A percentile compares a stretch with the other conserved stretches of the same genome.
phyloP scores from a whole-genome alignment of 2,797 vertebrate genomes.

The Bryconaethiops microstoma region DNA sequence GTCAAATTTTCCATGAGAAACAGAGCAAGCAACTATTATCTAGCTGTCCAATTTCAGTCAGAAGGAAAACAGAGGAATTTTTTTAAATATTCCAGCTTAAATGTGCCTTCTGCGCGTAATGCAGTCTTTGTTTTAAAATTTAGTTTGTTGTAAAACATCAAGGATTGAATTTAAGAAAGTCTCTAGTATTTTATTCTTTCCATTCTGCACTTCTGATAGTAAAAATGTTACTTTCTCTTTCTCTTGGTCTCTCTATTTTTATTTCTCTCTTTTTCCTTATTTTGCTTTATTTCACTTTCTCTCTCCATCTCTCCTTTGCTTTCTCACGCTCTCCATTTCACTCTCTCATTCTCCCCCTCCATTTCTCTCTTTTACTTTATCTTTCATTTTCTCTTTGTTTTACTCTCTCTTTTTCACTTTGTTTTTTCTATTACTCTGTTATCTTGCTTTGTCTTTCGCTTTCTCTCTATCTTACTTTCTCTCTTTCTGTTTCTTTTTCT shows the following conservation, averaged over 20 bases:
- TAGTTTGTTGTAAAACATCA: background rate
- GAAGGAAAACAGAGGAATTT: background rate
- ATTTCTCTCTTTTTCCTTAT: too few relatives aligned
- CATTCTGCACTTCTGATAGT: background rate
- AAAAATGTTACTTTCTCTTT: background rate
- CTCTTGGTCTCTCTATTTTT: too few relatives aligned
- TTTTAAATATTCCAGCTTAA: background rate
- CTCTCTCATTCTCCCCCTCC: background rate
- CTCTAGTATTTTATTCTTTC: background rate
- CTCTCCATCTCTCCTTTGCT: background rate
- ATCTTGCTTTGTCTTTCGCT: too few relatives aligned
- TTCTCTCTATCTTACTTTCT: too few relatives aligned
- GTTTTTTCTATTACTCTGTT: too few relatives aligned
- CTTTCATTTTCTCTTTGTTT: background rate
- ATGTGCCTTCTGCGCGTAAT: background rate
- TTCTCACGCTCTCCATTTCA: too few relatives aligned
- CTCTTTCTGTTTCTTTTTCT: too few relatives aligned
- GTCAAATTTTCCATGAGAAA: background rate
- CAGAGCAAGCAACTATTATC: background rate
- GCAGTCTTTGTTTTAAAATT: background rate
- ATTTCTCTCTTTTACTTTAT: background rate
- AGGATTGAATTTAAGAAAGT: background rate
- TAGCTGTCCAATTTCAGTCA: background rate
- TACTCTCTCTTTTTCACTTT: slow-evolving; percentile 2
- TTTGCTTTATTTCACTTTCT: background rate